These are phyloP conservation scores for Brachionus plicatilis DNA, from an alignment of 1,140 invertebrate genomes.

Conservation along the genomic window DNA sequence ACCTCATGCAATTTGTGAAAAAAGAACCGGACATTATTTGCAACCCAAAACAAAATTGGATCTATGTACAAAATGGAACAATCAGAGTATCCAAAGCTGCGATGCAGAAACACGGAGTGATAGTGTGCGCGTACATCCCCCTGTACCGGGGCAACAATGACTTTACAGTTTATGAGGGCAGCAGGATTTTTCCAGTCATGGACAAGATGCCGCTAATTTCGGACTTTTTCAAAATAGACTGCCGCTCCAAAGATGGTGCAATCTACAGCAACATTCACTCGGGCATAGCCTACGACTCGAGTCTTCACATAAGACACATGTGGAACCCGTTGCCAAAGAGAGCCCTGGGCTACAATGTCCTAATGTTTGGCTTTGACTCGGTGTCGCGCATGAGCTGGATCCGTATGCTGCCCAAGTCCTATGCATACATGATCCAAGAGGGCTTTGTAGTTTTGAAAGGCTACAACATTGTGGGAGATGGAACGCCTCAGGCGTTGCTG, in stretches of 20 bases:
- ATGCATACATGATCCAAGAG: slow-evolving; percentile 66
- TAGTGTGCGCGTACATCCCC: slow-evolving; percentile 33
- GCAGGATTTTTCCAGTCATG: slow-evolving; percentile 27
- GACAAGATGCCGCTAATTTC: slow-evolving; percentile 44
- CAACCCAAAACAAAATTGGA: slow-evolving; percentile 40
- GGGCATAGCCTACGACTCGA: slow-evolving; percentile 45
- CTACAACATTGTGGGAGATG: slow-evolving; percentile 44
- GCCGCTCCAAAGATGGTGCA: slow-evolving; percentile 44
- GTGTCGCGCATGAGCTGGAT: slow-evolving; percentile 78
- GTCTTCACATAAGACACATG: slow-evolving; percentile 50
- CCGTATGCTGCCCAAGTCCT: slow-evolving; percentile 74
- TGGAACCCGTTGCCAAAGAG: slow-evolving; percentile 59
- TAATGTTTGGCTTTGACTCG: slow-evolving; percentile 87
- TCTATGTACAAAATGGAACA: slow-evolving; percentile 34
- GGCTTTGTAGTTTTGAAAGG: slow-evolving; percentile 22
- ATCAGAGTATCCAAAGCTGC: slow-evolving; percentile 5
- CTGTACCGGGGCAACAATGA: slow-evolving; percentile 12
- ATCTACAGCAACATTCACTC: slow-evolving; percentile 49
- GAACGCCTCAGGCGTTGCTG: slow-evolving; percentile 42
- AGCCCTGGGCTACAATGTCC: slow-evolving; percentile 65
- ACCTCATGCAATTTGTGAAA: slow-evolving; percentile 28
- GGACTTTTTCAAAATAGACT: slow-evolving; percentile 49
- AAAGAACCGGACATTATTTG: neutral
- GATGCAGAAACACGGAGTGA: neutral
- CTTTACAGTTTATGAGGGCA: neutral